phyloP scores from a whole-genome alignment of 2,113 vertebrate species.

The Solea solea region DNA sequence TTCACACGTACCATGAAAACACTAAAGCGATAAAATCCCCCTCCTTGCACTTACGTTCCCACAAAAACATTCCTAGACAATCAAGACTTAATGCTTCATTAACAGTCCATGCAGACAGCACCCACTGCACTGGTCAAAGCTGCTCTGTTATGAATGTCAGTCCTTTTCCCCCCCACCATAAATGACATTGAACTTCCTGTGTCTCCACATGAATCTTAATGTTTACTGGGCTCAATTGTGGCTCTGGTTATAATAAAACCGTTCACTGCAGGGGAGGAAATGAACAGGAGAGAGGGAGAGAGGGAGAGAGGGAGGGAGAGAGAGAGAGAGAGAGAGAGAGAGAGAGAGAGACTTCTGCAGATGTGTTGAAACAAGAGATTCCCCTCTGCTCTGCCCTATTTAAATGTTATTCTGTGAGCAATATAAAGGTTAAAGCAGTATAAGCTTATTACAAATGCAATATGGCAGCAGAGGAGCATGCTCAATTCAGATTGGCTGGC shows the following conservation, averaged over 20 bases:
- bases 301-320: conserved; percentile 6
- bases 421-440: background rate
- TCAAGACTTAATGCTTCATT: conserved; percentile 29
- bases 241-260: conserved; percentile 16
- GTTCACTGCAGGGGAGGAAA: conserved; percentile 26
- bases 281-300: conserved; percentile 13
- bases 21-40: background rate
- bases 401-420: conserved; percentile 18
- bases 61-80: conserved; percentile 31
- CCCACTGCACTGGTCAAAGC: conserved; percentile 24
- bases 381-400: background rate
- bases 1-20: background rate
- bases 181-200: conserved; percentile 37
- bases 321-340: background rate
- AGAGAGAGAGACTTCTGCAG: conserved; percentile 15
- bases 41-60: conserved; percentile 7
- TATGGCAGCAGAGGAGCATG: background rate
- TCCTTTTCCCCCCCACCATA: background rate
- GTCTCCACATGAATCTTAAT: conserved; percentile 6
- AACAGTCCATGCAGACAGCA: conserved; percentile 16
- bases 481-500: background rate
- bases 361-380: conserved; percentile 6
- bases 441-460: background rate
- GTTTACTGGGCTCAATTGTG: conserved; percentile 1
- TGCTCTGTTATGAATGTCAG: conserved; percentile 1